Base-by-base conservation (phyloP, 2,113 vertebrate species). In the Eptesicus fuscus region DNA sequence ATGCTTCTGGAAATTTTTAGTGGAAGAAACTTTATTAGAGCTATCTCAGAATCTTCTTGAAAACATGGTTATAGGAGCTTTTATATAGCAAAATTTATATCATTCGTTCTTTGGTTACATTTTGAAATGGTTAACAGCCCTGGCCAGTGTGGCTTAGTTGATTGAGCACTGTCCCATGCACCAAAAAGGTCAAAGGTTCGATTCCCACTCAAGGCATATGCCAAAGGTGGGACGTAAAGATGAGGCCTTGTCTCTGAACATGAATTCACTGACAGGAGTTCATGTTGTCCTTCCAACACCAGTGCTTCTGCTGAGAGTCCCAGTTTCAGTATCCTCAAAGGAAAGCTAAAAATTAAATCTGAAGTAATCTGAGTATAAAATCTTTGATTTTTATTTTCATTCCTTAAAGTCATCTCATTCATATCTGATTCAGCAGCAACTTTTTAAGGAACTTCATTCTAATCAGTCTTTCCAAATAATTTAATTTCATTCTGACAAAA, bases 401-500 rank as follows among this genome's bases (percentile, higher is more conserved):
- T 65, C 5, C 37, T 67, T 84, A 23, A 5, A 49, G 1, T 70
- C 10, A 11, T 67, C 67, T 11, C 85, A 28, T 69, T 63, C 25
- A 7, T 32, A n/a, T 49, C 47, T 69, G 86, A 70, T 76, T 90
- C 70, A 61, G 18, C 18, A 84, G 70, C 14, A 83, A 69, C 25
- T 18, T 76, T 89, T 94, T 77, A 56, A 56, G 47, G 23, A 76
- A 51, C 30, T 32, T 83, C 70, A 78, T 92, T 53, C 70, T 69
- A 47, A 56, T 78, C 44, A 25, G 32, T 83, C 37, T 77, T 90
- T 83, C 32, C 70, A 84, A 69, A 90, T 49, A 51, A 83, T 59
- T 83, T 37, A 69, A 89, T 83, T 89, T 77, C 28, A 42, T 89
- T 94, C 77, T 69, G 61, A 90, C 69, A 70, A 69, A 74, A 69